Evolutionary conservation across 1,140 invertebrate species (phyloP), one percentile per base, ranked within the genome.

Genomic region (Scaptodrosophila lebanonensis): DNA sequence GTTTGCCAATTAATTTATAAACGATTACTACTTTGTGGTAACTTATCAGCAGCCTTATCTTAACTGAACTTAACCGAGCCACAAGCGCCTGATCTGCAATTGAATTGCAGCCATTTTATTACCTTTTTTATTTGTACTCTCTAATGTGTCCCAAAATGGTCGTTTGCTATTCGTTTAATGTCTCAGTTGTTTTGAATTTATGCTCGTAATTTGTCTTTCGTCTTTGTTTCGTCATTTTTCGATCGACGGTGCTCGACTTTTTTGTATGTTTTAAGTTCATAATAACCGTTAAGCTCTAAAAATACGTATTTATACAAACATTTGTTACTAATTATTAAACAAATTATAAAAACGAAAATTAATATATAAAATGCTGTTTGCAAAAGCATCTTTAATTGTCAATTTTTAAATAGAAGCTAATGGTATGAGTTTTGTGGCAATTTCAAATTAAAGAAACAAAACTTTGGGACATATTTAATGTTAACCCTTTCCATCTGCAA

Each of bases 1-100:
- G 75, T 69, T 70, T 79, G 75, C 75, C 75, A 79, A 82, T 76
- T 79, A 82, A 79, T 69, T 82, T 32, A n/a, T n/a, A 79, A 77
- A 82, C 67, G 35, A 62, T 30, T 53, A 72, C 58, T 53, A 64
- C 32, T 66, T 68, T 79, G 60, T 82, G 75, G 83, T 82, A 29
- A 48, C 8, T 35, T 44, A 54, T 52, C 64, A 49, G 30, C 42
- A 63, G 52, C 48, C 56, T 44, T 44, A 15, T 42, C 29, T 43
- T 76, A 79, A 79, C 73, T 66, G 54, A 72, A 59, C 43, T 29
- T 66, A 66, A 66, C 62, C 40, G 48, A 50, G 47, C 51, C 53
- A 53, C 53, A 66, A 56, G 50, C 59, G 61, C 48, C 64, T 62
- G 25, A n/a, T n/a, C n/a, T n/a, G n/a, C n/a, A 51, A 49, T 27